Conservation (phyloP, 2,888 invertebrate genomes). For the Agriopis leucophaearia region DNA sequence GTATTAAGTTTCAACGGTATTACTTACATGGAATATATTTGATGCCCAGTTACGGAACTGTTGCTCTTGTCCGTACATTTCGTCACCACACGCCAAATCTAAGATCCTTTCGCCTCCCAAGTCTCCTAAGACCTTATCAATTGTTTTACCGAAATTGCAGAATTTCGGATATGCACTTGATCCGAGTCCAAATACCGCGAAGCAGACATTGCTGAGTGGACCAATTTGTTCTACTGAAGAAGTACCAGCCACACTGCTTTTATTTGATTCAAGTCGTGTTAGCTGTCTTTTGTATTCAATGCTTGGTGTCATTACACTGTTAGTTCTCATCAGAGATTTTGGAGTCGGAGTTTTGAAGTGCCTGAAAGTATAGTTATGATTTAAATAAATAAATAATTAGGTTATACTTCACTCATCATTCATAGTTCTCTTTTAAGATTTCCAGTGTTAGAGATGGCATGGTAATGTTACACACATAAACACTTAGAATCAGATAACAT, state of each 20-base stretch:
- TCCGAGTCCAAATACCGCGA: constrained; percentile 97
- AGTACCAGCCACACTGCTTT: constrained; percentile 89
- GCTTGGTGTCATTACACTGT: constrained; percentile 86
- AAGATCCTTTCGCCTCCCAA: constrained; percentile 95
- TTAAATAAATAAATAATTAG: neutral
- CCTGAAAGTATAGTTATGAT: constrained; percentile 45
- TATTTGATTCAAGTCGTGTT: constrained; percentile 84
- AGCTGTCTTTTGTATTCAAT: constrained; percentile 86
- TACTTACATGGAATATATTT: constrained; percentile 92
- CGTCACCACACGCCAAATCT: constrained; percentile 94
- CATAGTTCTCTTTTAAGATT: too few species aligned
- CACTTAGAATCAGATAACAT: too few species aligned
- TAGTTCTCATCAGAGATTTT: constrained; percentile 95
- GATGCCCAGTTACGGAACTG: constrained; percentile 96
- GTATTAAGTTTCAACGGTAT: neutral
- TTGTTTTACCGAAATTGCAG: constrained; percentile 96
- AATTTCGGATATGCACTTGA: constrained; percentile 99
- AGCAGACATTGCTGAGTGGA: constrained; percentile 95
- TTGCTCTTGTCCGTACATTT: constrained; percentile 98
- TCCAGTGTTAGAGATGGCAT: too few species aligned
- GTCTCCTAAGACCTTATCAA: constrained; percentile 95
- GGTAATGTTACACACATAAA: too few species aligned
- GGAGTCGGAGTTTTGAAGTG: constrained; percentile 91
- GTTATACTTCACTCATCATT: neutral
- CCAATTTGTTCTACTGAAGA: constrained; percentile 93